Percentiles rank a stretch among this genome's conserved stretches.
Conservation (phyloP, 2,797 vertebrate species). For the Phylloscopus collybita region DNA sequence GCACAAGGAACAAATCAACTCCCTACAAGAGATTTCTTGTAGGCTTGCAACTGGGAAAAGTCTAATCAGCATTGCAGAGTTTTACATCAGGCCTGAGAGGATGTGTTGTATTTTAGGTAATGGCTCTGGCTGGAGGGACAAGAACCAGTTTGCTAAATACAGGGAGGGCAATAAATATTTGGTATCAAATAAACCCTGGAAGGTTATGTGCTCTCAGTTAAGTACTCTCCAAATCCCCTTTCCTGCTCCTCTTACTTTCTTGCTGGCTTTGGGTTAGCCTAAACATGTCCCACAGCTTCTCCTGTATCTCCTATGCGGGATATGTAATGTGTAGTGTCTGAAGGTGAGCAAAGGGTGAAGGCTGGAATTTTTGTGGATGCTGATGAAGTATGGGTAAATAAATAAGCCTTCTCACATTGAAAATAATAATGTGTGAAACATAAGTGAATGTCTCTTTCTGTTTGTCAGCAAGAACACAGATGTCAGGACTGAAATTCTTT, state of each 20-base stretch:
- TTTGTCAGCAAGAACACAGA: not conserved
- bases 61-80: not conserved
- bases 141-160: not conserved
- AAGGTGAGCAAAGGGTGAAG: not conserved
- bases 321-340: too few species aligned
- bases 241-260: not conserved
- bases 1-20: not conserved
- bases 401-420: not conserved
- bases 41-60: not conserved
- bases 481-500: not conserved
- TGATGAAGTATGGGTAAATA: not conserved
- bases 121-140: not conserved
- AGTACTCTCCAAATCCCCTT: not conserved
- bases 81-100: not conserved
- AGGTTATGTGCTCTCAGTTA: not conserved
- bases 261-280: not conserved
- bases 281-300: not conserved
- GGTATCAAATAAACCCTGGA: not conserved
- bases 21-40: not conserved
- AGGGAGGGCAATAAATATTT: not conserved
- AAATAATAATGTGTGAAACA: not conserved
- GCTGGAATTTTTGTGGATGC: not conserved
- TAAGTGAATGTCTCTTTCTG: not conserved
- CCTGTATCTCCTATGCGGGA: not conserved
- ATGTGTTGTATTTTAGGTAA: not conserved